A percentile compares a stretch with the other conserved stretches of the same genome.
Conservation (phyloP, 2,797 vertebrate genomes). For the Rhyacichthys aspro region DNA sequence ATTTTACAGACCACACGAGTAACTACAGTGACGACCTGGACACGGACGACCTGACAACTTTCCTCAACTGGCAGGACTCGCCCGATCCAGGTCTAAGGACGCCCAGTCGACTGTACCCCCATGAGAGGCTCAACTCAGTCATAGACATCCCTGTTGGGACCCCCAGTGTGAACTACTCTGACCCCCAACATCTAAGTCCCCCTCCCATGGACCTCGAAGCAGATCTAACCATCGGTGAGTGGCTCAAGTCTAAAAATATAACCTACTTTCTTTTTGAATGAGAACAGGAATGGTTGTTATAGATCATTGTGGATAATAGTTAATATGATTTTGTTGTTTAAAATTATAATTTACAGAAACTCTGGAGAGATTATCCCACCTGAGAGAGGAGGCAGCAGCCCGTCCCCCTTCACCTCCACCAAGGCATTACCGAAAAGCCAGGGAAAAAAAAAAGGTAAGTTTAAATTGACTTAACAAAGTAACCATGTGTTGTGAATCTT, state of each 20-base stretch:
- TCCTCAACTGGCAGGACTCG: slow-evolving; percentile 92
- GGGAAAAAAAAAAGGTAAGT: slow-evolving; percentile 87
- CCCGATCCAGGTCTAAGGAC: slow-evolving; percentile 80
- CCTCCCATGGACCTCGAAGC: slow-evolving; percentile 89
- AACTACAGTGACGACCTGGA: slow-evolving; percentile 91
- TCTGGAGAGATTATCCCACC: slow-evolving; percentile 57
- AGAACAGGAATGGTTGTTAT: no score
- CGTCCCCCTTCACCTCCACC: slow-evolving; percentile 28
- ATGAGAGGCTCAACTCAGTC: slow-evolving; percentile 41
- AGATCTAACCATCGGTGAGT: slow-evolving; percentile 89
- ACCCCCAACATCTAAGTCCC: slow-evolving; percentile 39
- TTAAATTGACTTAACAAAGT: no score
- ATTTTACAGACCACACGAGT: slow-evolving; percentile 84
- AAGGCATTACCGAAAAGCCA: slow-evolving; percentile 82
- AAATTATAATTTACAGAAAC: slow-evolving; percentile 41
- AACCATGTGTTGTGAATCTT: no score
- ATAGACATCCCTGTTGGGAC: slow-evolving; percentile 24
- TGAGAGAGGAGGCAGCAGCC: slow-evolving; percentile 27
- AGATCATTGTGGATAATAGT: background rate
- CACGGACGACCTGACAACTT: slow-evolving; percentile 88
- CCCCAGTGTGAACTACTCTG: slow-evolving; percentile 53
- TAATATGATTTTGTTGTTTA: no score
- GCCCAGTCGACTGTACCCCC: slow-evolving; percentile 35
- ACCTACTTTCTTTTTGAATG: background rate
- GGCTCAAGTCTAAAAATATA: background rate